Percentiles rank a stretch among this genome's conserved stretches.
phyloP scores from a whole-genome alignment of 2,888 invertebrate genomes.

The Bellardia bayeri region DNA sequence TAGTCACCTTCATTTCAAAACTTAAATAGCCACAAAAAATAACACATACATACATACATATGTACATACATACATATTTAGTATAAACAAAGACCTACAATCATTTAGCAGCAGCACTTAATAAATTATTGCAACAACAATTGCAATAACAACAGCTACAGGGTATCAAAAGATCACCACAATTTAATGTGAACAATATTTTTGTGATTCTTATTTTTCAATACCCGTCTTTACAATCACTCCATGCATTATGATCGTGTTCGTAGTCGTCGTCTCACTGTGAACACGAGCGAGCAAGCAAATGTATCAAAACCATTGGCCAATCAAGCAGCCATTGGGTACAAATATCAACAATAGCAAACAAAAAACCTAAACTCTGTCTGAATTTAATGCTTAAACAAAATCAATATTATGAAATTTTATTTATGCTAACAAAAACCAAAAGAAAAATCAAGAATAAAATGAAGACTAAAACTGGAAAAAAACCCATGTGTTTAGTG shows the following conservation, averaged over 20 bases:
- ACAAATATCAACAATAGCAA: conserved; percentile 27
- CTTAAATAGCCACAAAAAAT: not conserved
- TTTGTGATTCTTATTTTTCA: not conserved
- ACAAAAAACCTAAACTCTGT: conserved; percentile 21
- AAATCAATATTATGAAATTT: conserved; percentile 70
- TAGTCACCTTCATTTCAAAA: conserved; percentile 3
- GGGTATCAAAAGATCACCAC: conserved; percentile 58
- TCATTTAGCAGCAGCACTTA: conserved; percentile 44
- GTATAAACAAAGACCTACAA: not conserved
- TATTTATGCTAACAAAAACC: conserved; percentile 15
- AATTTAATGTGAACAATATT: conserved; percentile 44
- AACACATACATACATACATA: not conserved
- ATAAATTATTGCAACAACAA: conserved; percentile 51
- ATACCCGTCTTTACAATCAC: conserved; percentile 46
- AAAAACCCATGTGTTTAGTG: conserved; percentile 49
- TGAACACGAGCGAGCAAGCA: conserved; percentile 23
- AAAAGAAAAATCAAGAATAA: conserved; percentile 36
- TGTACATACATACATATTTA: not conserved
- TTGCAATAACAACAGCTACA: conserved; percentile 20
- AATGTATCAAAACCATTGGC: conserved; percentile 54
- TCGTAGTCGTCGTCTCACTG: conserved; percentile 14
- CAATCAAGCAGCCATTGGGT: conserved; percentile 46
- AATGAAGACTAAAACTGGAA: conserved; percentile 47
- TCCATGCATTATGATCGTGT: not conserved
- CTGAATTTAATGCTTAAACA: conserved; percentile 15